phyloP scores from a whole-genome alignment of 2,797 vertebrate species.

The Xyrichtys novacula region DNA sequence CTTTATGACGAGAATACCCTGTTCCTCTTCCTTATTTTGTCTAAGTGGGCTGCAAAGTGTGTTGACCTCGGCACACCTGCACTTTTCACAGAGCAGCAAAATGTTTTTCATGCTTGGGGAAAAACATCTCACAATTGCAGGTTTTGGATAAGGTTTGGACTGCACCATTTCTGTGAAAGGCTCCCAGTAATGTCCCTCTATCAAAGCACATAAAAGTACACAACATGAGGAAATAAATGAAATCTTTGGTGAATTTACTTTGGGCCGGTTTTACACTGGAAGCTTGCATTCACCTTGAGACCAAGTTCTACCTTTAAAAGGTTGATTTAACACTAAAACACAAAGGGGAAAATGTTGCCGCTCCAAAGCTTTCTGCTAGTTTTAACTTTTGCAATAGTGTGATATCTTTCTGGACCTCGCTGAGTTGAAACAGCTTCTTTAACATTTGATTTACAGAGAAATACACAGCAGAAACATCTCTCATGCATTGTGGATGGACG shows the following conservation, averaged over 20 bases:
- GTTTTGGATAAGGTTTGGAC: slow-evolving; percentile 1
- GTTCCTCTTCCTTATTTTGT: background rate
- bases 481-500: background rate
- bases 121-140: slow-evolving; percentile 20
- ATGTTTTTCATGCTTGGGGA: slow-evolving; percentile 8
- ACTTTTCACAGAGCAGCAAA: background rate
- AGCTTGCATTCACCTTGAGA: background rate
- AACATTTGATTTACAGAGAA: slow-evolving; percentile 3
- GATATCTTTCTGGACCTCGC: slow-evolving; percentile 21
- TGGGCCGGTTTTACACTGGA: background rate
- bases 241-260: slow-evolving; percentile 14
- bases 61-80: slow-evolving; percentile 12
- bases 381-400: slow-evolving; percentile 17
- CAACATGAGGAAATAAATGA: slow-evolving; percentile 22
- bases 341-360: slow-evolving; percentile 13
- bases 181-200: background rate
- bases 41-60: background rate
- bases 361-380: slow-evolving; percentile 23
- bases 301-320: slow-evolving; percentile 17
- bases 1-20: background rate
- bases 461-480: background rate
- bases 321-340: slow-evolving; percentile 42
- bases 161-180: slow-evolving; percentile 19
- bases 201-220: slow-evolving; percentile 37
- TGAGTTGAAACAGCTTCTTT: slow-evolving; percentile 30